Evolutionary conservation across 2,113 vertebrate species (phyloP).

Genomic region (Ciconia boyciana): DNA sequence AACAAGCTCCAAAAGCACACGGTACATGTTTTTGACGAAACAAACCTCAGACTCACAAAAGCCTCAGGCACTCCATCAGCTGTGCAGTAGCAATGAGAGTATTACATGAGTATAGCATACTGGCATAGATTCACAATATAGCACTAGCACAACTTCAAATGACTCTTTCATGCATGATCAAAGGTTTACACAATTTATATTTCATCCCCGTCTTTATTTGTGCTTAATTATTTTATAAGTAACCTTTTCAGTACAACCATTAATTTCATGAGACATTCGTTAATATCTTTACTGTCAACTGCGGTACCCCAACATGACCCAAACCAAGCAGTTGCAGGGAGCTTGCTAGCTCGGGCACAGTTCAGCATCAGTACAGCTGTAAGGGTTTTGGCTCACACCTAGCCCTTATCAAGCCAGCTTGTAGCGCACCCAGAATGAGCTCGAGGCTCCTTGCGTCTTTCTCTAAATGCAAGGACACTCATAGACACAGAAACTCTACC

Average conservation of each 20-base stretch:
- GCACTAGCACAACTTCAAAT: neutral
- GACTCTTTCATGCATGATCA: neutral
- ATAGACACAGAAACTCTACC: neutral
- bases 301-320: neutral
- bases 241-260: neutral
- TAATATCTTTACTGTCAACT: neutral
- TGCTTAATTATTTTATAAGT: neutral
- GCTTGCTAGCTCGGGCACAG: neutral
- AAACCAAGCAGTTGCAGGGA: neutral
- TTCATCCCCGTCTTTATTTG: neutral
- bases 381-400: neutral
- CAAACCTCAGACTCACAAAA: neutral
- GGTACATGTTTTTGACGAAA: neutral
- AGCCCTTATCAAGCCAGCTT: neutral
- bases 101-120: rapidly evolving
- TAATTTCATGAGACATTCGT: neutral
- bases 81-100: neutral
- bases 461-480: neutral
- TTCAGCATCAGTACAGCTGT: neutral
- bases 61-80: neutral
- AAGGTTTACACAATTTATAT: neutral
- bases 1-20: neutral
- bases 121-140: neutral
- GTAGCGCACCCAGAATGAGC: rapidly evolving
- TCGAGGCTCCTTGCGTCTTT: neutral